Evolutionary conservation across 2,797 vertebrate species (phyloP).

Genomic region (Malurus splendens): DNA sequence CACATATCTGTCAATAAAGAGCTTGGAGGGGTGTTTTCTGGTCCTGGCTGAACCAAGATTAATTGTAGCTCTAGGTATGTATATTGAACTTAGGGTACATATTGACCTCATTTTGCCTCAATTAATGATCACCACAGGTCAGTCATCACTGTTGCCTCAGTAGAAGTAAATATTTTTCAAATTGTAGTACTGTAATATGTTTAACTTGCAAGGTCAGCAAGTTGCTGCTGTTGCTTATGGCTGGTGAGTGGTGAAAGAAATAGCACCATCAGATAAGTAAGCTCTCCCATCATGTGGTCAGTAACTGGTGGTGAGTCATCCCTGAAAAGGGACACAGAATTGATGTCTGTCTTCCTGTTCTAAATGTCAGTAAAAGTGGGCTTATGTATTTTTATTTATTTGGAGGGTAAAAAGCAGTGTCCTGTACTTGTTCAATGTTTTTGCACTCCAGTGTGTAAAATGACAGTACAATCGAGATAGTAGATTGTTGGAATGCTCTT

Average conservation of each 20-base stretch:
- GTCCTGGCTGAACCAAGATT: neutral
- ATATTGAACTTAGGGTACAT: constrained; percentile 1
- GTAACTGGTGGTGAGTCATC: neutral
- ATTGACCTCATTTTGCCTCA: constrained; percentile 35
- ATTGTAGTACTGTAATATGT: neutral
- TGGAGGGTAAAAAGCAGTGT: neutral
- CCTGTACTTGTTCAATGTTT: neutral
- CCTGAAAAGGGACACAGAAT: neutral
- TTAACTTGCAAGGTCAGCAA: constrained; percentile 2
- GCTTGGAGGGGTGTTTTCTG: neutral
- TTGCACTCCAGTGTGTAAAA: neutral
- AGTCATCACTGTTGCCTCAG: neutral
- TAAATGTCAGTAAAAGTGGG: neutral
- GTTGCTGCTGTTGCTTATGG: neutral
- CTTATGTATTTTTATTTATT: neutral
- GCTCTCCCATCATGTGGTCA: neutral
- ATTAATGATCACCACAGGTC: neutral
- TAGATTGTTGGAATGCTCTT: neutral
- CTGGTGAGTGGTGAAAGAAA: neutral
- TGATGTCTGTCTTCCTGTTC: neutral
- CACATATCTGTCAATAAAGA: neutral
- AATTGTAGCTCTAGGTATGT: constrained; percentile 17
- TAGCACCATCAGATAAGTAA: neutral
- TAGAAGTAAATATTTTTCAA: neutral
- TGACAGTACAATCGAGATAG: neutral